phyloP scores from a whole-genome alignment of 2,888 invertebrate species.

The Labia minor region DNA sequence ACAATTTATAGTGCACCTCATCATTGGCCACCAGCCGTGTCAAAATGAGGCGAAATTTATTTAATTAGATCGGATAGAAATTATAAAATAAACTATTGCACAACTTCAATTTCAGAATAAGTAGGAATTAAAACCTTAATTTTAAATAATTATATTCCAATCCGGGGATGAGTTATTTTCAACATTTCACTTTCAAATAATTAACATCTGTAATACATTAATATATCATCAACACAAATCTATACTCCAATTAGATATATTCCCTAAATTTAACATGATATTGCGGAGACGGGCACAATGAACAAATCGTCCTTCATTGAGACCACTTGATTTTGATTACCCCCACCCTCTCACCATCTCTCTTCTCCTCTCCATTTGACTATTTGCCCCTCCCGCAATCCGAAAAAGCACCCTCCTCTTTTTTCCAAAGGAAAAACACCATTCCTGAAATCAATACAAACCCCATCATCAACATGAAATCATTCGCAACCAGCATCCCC shows the following conservation, averaged over 20 bases:
- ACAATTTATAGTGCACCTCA: conserved; percentile 13
- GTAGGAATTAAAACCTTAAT: conserved; percentile 4
- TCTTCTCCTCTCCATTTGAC: too few relatives aligned
- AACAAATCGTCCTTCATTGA: neutral
- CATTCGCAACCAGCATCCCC: too few relatives aligned
- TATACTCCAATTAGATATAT: conserved; percentile 13
- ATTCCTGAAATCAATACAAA: too few relatives aligned
- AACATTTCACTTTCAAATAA: conserved; percentile 5
- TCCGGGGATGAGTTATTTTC: neutral
- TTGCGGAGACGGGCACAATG: neutral
- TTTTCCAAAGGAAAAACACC: too few relatives aligned
- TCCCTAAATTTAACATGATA: conserved; percentile 13
- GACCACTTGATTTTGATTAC: neutral
- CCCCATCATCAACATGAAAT: too few relatives aligned
- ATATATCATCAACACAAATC: conserved; percentile 3
- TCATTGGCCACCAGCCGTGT: conserved; percentile 13
- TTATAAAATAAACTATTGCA: conserved; percentile 3
- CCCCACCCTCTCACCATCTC: too few relatives aligned
- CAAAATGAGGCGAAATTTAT: conserved; percentile 13
- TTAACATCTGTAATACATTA: conserved; percentile 13
- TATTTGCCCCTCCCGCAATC: too few relatives aligned
- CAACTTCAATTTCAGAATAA: neutral
- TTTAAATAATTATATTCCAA: conserved; percentile 13
- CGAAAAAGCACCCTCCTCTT: too few relatives aligned
- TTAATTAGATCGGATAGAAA: conserved; percentile 13